Evolutionary conservation across 2,113 vertebrate genomes (phyloP).

Genomic region (Solea solea): DNA sequence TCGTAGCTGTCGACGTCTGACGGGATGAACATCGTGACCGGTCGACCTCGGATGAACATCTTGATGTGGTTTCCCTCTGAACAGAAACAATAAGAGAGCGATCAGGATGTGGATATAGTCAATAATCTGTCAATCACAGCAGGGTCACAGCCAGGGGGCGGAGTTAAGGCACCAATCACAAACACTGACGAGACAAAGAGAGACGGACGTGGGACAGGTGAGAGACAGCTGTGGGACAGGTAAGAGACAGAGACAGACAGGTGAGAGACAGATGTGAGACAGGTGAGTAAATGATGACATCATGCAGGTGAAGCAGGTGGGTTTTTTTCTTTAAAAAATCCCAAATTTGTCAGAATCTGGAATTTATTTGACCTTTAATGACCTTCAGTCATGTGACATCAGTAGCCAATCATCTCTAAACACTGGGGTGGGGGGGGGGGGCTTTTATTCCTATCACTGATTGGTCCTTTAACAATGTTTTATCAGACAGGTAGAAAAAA

Average conservation of each 20-base stretch:
- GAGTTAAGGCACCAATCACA: too few relatives aligned
- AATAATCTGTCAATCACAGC: too few relatives aligned
- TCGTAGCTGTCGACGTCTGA: conserved; percentile 94
- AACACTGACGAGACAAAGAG: too few relatives aligned
- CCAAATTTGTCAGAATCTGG: too few relatives aligned
- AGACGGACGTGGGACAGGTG: too few relatives aligned
- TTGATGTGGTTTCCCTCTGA: conserved; percentile 97
- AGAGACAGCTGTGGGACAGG: not conserved
- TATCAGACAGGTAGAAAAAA: not conserved
- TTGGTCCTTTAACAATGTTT: not conserved
- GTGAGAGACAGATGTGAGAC: not conserved
- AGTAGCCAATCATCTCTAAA: not conserved
- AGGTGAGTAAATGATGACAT: too few relatives aligned
- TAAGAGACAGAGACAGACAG: not conserved
- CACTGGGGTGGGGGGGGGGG: too few relatives aligned
- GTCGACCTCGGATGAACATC: conserved; percentile 98
- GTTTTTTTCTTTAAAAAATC: too few relatives aligned
- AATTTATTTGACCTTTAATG: not conserved
- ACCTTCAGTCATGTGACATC: not conserved
- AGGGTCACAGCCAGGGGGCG: too few relatives aligned
- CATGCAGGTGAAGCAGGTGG: too few relatives aligned
- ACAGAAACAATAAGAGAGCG: not conserved
- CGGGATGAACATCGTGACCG: conserved; percentile 99
- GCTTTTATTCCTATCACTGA: not conserved
- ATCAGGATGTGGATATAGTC: too few relatives aligned